Conservation (phyloP, 2,113 vertebrate genomes). For the Dicerorhinus sumatrensis region DNA sequence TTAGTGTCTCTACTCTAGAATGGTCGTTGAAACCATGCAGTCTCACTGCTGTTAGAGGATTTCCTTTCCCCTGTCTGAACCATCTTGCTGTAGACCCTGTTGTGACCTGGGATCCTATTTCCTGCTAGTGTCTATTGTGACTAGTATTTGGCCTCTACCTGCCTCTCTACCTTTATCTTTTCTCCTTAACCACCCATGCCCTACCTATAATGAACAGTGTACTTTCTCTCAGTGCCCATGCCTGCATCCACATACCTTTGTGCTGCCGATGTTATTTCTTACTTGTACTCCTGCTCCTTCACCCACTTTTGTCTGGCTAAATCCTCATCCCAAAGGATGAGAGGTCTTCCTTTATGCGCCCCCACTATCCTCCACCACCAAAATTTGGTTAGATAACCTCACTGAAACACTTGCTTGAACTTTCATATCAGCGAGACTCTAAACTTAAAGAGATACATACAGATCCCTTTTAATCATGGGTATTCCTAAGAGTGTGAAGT, state of each 20-base stretch:
- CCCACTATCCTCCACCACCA: not conserved
- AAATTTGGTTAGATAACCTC: not conserved
- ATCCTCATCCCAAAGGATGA: not conserved
- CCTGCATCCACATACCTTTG: not conserved
- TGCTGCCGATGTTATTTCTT: not conserved
- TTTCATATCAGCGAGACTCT: not conserved
- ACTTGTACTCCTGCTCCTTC: not conserved
- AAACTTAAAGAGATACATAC: not conserved
- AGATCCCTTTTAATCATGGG: not conserved
- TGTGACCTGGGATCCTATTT: not conserved
- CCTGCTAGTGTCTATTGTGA: not conserved
- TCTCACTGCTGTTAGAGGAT: not conserved
- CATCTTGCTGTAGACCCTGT: not conserved
- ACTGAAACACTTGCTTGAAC: not conserved
- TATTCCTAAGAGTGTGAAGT: constrained; percentile 3
- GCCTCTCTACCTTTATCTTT: not conserved
- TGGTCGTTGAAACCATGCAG: not conserved
- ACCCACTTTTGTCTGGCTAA: not conserved
- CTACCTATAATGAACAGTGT: not conserved
- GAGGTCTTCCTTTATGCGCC: not conserved
- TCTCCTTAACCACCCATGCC: not conserved
- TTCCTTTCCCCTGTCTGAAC: not conserved
- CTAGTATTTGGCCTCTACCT: not conserved
- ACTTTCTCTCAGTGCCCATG: not conserved
- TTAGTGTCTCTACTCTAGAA: not conserved